These are phyloP conservation scores for Nomada hirtipes DNA, from an alignment of 2,888 invertebrate genomes.

Conservation along the genomic window DNA sequence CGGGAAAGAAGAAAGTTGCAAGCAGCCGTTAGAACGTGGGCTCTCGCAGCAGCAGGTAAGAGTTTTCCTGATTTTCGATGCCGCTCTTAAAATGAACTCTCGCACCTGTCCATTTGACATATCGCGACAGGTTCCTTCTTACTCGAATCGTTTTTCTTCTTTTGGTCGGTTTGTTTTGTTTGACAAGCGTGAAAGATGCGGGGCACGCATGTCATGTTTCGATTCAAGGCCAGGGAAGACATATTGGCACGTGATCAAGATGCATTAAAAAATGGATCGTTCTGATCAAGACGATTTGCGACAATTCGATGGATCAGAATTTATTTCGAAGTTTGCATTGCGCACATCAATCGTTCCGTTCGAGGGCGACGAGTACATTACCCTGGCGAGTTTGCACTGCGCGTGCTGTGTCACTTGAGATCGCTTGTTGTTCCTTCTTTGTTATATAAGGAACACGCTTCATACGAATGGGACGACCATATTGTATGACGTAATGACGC, in stretches of 20 bases:
- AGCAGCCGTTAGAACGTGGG: conserved; percentile 18
- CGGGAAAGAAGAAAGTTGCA: neutral
- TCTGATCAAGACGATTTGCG: neutral
- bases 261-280: conserved; percentile 38
- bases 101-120: conserved; percentile 5
- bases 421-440: conserved; percentile 66
- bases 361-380: conserved; percentile 19
- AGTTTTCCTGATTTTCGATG: conserved; percentile 22
- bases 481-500: conserved; percentile 59
- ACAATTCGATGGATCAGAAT: neutral
- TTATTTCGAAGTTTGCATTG: neutral
- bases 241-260: conserved; percentile 68
- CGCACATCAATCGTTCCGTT: neutral
- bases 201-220: conserved; percentile 62
- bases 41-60: conserved; percentile 67
- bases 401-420: conserved; percentile 49
- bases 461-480: conserved; percentile 67
- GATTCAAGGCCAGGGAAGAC: conserved; percentile 71
- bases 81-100: conserved; percentile 29
- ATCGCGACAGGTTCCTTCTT: neutral
- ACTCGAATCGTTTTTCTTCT: neutral
- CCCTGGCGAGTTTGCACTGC: conserved; percentile 45
- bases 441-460: conserved; percentile 73
- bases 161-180: conserved; percentile 44
- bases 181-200: conserved; percentile 52